Conservation (phyloP, 2,888 invertebrate species). For the Cabera pusaria region DNA sequence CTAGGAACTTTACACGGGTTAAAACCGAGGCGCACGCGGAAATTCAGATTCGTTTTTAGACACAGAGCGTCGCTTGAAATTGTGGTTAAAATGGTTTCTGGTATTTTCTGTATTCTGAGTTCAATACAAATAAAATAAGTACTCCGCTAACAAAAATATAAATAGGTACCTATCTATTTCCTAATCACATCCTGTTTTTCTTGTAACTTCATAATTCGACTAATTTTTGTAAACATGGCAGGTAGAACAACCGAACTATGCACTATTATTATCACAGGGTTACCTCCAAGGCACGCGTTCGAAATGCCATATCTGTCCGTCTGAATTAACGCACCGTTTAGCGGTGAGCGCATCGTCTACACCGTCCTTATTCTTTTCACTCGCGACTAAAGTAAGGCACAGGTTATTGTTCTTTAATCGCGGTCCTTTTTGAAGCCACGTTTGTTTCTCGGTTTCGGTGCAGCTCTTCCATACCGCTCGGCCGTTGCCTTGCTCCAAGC, state of each 20-base stretch:
- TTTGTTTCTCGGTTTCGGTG: slow-evolving; percentile 85
- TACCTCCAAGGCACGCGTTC: slow-evolving; percentile 87
- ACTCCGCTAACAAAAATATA: too few species aligned
- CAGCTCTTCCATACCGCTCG: slow-evolving; percentile 89
- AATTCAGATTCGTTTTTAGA: too few species aligned
- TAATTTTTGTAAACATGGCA: slow-evolving; percentile 2
- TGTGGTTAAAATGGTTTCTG: too few species aligned
- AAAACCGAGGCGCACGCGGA: too few species aligned
- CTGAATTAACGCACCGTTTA: slow-evolving; percentile 80
- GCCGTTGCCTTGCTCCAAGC: slow-evolving; percentile 88
- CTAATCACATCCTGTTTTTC: too few species aligned
- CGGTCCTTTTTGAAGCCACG: slow-evolving; percentile 85
- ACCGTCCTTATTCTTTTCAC: slow-evolving; percentile 46
- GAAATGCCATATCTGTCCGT: slow-evolving; percentile 87
- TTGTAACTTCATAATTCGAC: too few species aligned
- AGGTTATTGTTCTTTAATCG: slow-evolving; percentile 60
- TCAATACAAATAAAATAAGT: too few species aligned
- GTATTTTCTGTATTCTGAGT: too few species aligned
- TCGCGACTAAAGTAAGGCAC: slow-evolving; percentile 58
- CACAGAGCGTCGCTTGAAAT: too few species aligned
- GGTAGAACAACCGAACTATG: slow-evolving; percentile 13
- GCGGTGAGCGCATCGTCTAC: slow-evolving; percentile 78
- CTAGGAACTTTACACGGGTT: too few species aligned
- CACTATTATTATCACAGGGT: slow-evolving; percentile 35
- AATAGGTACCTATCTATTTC: too few species aligned